phyloP scores from a whole-genome alignment of 2,113 vertebrate species.

The Alectura lathami region DNA sequence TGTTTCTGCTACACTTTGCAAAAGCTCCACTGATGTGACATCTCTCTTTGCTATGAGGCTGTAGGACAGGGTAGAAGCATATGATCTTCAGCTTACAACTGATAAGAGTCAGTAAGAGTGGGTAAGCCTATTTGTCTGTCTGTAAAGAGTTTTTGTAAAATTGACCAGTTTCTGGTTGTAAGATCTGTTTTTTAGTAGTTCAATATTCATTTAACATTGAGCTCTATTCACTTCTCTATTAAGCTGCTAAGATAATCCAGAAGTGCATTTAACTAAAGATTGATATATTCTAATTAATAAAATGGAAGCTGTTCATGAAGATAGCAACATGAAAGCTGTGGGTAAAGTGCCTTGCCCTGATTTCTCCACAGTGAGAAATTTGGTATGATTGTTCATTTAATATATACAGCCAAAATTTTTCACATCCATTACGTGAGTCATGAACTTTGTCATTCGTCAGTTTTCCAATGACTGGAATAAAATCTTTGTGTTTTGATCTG shows the following conservation, averaged over 20 bases:
- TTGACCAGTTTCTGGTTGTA: neutral
- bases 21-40: neutral
- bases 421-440: neutral
- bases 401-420: neutral
- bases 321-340: neutral
- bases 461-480: constrained; percentile 6
- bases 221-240: neutral
- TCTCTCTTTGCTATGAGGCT: neutral
- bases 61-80: neutral
- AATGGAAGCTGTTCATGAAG: constrained; percentile 4
- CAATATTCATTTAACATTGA: neutral
- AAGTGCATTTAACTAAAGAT: neutral
- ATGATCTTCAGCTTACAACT: neutral
- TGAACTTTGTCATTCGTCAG: neutral
- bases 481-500: neutral
- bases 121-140: neutral
- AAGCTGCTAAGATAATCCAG: constrained; percentile 3
- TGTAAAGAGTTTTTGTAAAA: constrained; percentile 5
- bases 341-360: neutral
- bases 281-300: constrained; percentile 26
- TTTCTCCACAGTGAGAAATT: neutral
- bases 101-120: neutral
- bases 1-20: neutral
- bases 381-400: neutral
- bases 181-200: neutral